A percentile compares a stretch with the other conserved stretches of the same genome.
Evolutionary conservation across 2,113 vertebrate species (phyloP).

Genomic region (Cyprinodon tularosa): DNA sequence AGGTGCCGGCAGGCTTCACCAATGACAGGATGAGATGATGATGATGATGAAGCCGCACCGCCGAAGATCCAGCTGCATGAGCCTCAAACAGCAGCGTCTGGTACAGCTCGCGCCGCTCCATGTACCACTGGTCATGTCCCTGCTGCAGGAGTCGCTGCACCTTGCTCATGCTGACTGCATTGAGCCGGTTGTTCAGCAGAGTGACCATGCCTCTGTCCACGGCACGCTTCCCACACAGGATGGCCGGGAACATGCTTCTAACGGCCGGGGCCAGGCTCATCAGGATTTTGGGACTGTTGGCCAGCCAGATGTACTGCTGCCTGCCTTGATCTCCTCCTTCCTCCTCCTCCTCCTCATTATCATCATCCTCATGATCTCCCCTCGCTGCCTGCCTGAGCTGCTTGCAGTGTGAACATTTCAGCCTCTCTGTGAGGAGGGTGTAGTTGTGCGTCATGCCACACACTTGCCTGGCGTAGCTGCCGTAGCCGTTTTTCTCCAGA

Average conservation of each 20-base stretch:
- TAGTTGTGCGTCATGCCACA: background rate
- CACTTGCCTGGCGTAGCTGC: background rate
- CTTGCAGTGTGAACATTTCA: background rate
- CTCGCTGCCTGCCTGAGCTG: background rate
- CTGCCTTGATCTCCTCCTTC: background rate
- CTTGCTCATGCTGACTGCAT: background rate
- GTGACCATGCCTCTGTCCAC: background rate
- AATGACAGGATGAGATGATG: background rate
- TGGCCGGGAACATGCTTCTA: background rate
- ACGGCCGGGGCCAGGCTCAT: background rate
- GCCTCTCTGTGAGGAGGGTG: background rate
- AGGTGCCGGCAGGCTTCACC: background rate
- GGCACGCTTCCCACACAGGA: background rate
- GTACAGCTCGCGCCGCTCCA: background rate
- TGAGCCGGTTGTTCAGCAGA: background rate
- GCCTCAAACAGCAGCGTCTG: background rate
- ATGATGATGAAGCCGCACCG: background rate
- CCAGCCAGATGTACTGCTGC: slow-evolving; percentile 1
- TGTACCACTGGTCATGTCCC: background rate
- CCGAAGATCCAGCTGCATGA: background rate
- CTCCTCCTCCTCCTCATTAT: background rate
- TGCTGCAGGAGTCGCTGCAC: background rate
- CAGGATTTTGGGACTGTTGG: background rate
- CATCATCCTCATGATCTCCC: no score
- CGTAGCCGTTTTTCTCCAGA: background rate